These are phyloP conservation scores for Manacus vitellinus DNA, from an alignment of 2,113 vertebrate genomes.

Conservation along the genomic window DNA sequence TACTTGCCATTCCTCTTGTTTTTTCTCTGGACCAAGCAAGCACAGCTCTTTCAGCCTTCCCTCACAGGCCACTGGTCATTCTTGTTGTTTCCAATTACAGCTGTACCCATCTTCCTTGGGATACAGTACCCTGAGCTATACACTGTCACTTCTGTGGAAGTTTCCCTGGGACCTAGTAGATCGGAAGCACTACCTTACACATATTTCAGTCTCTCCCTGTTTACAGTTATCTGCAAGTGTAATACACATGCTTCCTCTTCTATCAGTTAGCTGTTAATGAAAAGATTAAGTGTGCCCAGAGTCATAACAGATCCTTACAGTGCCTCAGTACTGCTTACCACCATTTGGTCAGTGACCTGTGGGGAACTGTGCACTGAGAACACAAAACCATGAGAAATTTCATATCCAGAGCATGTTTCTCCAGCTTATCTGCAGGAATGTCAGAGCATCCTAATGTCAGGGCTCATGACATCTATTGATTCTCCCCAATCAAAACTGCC, in stretches of 20 bases:
- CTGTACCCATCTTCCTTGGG: neutral
- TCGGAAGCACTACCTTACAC: neutral
- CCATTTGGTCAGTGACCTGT: neutral
- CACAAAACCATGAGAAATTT: slow-evolving; percentile 1
- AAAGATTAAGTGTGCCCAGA: neutral
- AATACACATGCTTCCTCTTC: neutral
- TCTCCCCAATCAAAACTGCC: neutral
- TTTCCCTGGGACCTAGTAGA: neutral
- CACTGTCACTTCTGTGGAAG: neutral
- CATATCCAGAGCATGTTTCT: neutral
- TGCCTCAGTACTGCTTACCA: neutral
- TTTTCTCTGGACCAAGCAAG: neutral
- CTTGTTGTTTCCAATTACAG: neutral
- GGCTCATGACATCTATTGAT: neutral
- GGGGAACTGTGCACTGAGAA: neutral
- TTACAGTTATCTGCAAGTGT: neutral
- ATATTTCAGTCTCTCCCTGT: neutral
- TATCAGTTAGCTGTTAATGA: neutral
- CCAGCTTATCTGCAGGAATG: neutral
- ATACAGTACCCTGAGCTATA: neutral
- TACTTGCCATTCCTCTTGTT: neutral
- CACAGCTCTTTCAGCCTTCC: neutral
- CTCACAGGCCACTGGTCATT: neutral
- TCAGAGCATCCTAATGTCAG: neutral
- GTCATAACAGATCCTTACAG: neutral